phyloP scores from a whole-genome alignment of 2,888 invertebrate genomes.

The Diplazon laetatorius region DNA sequence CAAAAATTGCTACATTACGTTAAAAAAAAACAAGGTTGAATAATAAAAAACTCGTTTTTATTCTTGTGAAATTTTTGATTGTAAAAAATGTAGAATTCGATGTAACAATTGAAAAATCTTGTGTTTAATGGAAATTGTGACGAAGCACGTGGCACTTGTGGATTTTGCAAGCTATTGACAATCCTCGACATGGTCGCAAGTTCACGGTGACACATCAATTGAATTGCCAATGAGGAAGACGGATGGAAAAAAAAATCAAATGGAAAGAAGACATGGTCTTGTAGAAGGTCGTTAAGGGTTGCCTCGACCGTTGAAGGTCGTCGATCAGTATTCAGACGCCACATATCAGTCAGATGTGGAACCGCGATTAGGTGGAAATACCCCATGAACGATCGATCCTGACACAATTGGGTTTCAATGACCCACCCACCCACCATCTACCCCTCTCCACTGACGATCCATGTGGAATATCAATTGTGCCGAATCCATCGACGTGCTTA shows the following conservation, averaged over 20 bases:
- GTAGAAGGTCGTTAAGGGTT: slow-evolving; percentile 29
- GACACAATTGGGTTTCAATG: not conserved
- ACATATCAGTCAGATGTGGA: slow-evolving; percentile 22
- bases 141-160: not conserved
- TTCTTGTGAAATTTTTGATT: too few relatives aligned
- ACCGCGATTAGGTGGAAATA: not conserved
- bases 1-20: too few relatives aligned
- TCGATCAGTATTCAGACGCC: slow-evolving; percentile 44
- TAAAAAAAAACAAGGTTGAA: too few relatives aligned
- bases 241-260: slow-evolving; percentile 16
- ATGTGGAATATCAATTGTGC: slow-evolving; percentile 13
- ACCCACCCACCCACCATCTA: too few relatives aligned
- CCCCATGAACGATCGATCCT: not conserved
- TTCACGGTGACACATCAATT: slow-evolving; percentile 26
- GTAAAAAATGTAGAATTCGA: too few relatives aligned
- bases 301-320: slow-evolving; percentile 49
- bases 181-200: slow-evolving; percentile 37
- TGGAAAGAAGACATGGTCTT: slow-evolving; percentile 4
- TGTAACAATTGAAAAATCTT: too few relatives aligned
- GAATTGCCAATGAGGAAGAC: slow-evolving; percentile 26
- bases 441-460: not conserved
- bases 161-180: slow-evolving; percentile 21
- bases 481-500: not conserved
- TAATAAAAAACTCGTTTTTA: too few relatives aligned
- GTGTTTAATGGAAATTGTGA: not conserved